Evolutionary conservation across 2,888 invertebrate species (phyloP).

Genomic region (Argyra leucocephala): DNA sequence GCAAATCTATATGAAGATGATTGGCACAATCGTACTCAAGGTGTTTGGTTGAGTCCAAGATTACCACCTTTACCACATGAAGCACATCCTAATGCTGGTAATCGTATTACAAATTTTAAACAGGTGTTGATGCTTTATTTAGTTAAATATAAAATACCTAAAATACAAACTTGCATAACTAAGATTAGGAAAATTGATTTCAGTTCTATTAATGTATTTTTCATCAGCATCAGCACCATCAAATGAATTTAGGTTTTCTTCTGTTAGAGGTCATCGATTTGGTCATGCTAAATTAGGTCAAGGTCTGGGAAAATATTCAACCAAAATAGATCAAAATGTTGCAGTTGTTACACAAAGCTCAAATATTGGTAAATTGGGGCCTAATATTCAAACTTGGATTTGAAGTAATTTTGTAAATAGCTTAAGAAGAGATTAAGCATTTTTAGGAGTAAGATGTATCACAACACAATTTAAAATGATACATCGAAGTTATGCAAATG

Average conservation of each 20-base stretch:
- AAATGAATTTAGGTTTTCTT: constrained; percentile 60
- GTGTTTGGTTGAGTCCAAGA: constrained; percentile 83
- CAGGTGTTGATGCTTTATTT: constrained; percentile 67
- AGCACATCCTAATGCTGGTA: constrained; percentile 52
- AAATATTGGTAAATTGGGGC: constrained; percentile 79
- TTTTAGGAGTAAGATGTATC: constrained; percentile 46
- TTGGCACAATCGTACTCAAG: constrained; percentile 91
- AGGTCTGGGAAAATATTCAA: constrained; percentile 57
- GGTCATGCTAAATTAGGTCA: constrained; percentile 53
- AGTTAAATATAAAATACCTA: constrained; percentile 57
- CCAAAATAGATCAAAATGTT: constrained; percentile 50
- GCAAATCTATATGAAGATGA: constrained; percentile 86
- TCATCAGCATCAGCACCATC: constrained; percentile 80
- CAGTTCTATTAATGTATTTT: constrained; percentile 68
- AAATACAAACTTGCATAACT: constrained; percentile 63
- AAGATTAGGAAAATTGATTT: constrained; percentile 71
- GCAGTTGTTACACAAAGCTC: constrained; percentile 79
- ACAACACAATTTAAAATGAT: constrained; percentile 53
- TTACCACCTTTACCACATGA: constrained; percentile 55
- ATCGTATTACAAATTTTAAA: constrained; percentile 78
- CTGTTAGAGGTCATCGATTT: constrained; percentile 49
- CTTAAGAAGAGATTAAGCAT: constrained; percentile 47
- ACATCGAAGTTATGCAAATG: constrained; percentile 76
- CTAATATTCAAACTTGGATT: constrained; percentile 62
- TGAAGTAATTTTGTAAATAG: constrained; percentile 62